Percentiles rank a stretch among this genome's conserved stretches.
Evolutionary conservation across 2,113 vertebrate species (phyloP).

Genomic region (Sisor rabdophorus): DNA sequence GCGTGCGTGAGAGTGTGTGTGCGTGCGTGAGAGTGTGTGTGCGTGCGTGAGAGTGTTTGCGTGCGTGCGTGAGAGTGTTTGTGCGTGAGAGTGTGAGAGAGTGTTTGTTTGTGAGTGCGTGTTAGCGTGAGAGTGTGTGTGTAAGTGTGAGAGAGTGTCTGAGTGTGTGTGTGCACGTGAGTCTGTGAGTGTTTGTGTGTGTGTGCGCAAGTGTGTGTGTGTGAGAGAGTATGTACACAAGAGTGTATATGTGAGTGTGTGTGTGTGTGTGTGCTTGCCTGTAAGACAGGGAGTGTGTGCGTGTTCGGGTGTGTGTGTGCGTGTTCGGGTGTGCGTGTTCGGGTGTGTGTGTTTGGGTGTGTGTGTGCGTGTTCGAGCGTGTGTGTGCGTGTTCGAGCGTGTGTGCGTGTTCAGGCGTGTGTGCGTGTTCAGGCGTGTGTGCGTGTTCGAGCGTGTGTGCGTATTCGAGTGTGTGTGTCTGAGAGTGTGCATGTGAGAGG

Average conservation of each 20-base stretch:
- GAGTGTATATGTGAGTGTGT: background rate
- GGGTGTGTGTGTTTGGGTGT: too few relatives aligned
- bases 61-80: background rate
- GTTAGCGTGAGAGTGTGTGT: slow-evolving; percentile 7
- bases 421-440: background rate
- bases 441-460: background rate
- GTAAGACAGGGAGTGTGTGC: too few relatives aligned
- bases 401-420: too few relatives aligned
- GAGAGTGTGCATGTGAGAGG: background rate
- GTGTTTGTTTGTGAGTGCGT: too few relatives aligned
- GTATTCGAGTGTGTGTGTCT: background rate
- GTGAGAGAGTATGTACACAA: slow-evolving; percentile 4
- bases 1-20: background rate
- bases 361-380: too few relatives aligned
- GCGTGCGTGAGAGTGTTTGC: background rate
- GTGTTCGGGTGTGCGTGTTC: too few relatives aligned
- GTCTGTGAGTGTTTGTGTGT: too few relatives aligned
- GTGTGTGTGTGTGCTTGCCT: too few relatives aligned
- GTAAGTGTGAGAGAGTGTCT: slow-evolving; percentile 60
- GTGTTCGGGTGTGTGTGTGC: too few relatives aligned
- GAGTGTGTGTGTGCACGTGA: too few relatives aligned
- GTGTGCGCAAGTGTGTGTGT: too few relatives aligned
- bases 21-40: background rate
- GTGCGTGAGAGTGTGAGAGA: background rate
- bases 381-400: too few relatives aligned